Conservation (phyloP, 2,888 invertebrate species). For the Nowickia ferox region DNA sequence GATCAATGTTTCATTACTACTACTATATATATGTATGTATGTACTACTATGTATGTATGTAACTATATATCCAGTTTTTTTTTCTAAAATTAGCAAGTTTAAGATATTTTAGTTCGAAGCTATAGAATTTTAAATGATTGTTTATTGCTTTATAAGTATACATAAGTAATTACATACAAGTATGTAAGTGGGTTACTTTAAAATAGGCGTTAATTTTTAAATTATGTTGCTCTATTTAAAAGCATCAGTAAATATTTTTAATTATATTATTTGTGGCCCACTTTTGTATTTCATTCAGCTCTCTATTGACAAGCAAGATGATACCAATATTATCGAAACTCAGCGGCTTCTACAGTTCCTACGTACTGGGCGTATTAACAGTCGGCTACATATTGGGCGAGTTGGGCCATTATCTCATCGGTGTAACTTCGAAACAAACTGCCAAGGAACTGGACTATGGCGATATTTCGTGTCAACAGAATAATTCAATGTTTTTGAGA, state of each 20-base stretch:
- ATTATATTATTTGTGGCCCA: background rate
- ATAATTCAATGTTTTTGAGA: constrained; percentile 85
- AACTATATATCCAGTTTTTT: background rate
- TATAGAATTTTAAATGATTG: background rate
- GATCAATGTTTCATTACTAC: constrained; percentile 14
- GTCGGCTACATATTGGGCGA: constrained; percentile 93
- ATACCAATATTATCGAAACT: constrained; percentile 84
- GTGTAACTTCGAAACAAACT: constrained; percentile 93
- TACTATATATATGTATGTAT: too few relatives aligned
- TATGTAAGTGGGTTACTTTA: too few relatives aligned
- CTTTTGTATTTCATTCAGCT: constrained; percentile 24
- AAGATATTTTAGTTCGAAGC: background rate
- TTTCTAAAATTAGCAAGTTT: background rate
- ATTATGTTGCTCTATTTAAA: too few relatives aligned
- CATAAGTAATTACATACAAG: too few relatives aligned
- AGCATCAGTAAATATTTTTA: background rate
- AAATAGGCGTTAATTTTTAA: too few relatives aligned
- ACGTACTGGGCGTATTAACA: constrained; percentile 91
- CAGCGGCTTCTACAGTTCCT: constrained; percentile 89
- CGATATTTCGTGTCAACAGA: constrained; percentile 92
- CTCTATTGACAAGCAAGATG: constrained; percentile 74
- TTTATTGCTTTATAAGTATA: too few relatives aligned
- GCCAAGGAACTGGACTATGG: constrained; percentile 94
- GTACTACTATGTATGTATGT: too few relatives aligned
- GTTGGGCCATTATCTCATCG: constrained; percentile 93